These are phyloP conservation scores for Hystrix cristata DNA, from an alignment of 2,113 vertebrate genomes.

Conservation along the genomic window DNA sequence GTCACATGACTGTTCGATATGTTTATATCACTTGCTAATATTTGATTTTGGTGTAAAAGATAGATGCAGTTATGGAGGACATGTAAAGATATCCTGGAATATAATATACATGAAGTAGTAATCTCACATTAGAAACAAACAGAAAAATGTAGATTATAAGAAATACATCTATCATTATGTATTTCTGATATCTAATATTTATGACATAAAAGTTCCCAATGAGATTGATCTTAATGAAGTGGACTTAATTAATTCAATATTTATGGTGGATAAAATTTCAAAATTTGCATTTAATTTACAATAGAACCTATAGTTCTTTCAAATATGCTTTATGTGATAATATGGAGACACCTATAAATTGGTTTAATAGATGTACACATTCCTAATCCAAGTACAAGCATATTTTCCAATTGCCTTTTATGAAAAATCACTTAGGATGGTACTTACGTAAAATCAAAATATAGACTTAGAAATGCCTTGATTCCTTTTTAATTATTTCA, in stretches of 20 bases:
- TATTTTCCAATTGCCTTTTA: neutral
- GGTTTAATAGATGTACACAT: neutral
- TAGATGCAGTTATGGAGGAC: neutral
- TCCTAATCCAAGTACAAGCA: constrained; percentile 13
- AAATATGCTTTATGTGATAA: neutral
- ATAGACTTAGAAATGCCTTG: neutral
- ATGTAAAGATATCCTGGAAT: neutral
- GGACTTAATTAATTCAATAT: constrained; percentile 34
- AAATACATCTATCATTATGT: neutral
- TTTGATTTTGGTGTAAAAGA: neutral
- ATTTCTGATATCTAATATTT: constrained; percentile 22
- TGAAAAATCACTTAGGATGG: constrained; percentile 16
- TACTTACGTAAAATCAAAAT: constrained; percentile 33
- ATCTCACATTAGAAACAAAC: constrained; percentile 10
- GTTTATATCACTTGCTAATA: neutral
- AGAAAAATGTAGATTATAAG: neutral
- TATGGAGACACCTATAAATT: neutral
- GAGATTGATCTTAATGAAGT: neutral
- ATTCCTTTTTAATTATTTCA: constrained; percentile 37
- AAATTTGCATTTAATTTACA: neutral
- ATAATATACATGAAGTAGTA: neutral
- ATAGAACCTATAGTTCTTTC: neutral
- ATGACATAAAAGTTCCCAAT: neutral
- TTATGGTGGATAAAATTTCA: neutral
- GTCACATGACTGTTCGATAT: neutral